Percentiles rank a stretch among this genome's conserved stretches.
phyloP scores from a whole-genome alignment of 2,888 invertebrate species.

The Caenorhabditis sulstoni region DNA sequence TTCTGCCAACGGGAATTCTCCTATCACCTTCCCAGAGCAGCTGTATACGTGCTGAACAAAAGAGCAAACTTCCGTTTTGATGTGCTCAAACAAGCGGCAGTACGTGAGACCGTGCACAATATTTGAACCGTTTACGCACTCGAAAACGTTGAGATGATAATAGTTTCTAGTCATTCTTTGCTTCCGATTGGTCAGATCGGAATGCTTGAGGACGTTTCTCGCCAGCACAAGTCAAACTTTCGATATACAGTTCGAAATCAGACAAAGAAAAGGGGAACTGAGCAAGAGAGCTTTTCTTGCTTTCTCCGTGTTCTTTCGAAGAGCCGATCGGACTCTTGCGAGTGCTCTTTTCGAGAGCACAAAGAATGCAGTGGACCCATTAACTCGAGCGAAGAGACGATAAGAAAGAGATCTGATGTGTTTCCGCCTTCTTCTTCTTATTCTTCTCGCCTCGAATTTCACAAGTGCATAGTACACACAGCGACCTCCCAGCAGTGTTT shows the following conservation, averaged over 20 bases:
- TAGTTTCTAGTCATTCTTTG: slow-evolving; percentile 21
- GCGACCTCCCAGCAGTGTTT: slow-evolving; percentile 15
- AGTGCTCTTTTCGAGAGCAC: slow-evolving; percentile 1
- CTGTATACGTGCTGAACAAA: slow-evolving; percentile 37
- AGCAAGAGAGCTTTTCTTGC: no score
- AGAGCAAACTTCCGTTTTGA: slow-evolving; percentile 20
- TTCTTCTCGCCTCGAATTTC: slow-evolving; percentile 36
- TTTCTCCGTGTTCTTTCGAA: no score
- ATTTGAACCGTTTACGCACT: slow-evolving; percentile 28
- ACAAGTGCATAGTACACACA: slow-evolving; percentile 49
- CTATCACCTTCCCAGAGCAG: not conserved
- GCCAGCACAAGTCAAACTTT: no score
- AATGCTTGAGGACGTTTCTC: not conserved
- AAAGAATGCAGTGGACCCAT: slow-evolving; percentile 35
- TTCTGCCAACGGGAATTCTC: not conserved
- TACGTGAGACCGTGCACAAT: slow-evolving; percentile 43
- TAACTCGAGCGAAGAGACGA: slow-evolving; percentile 14
- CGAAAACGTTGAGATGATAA: slow-evolving; percentile 28
- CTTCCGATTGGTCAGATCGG: not conserved
- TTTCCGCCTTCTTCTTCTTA: slow-evolving; percentile 10
- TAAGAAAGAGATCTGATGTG: not conserved
- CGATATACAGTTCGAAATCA: no score
- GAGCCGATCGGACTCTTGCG: no score
- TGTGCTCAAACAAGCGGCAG: slow-evolving; percentile 21
- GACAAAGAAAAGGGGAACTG: no score